These are phyloP conservation scores for Athripsodes cinereus DNA, from an alignment of 2,888 invertebrate genomes.

Conservation along the genomic window DNA sequence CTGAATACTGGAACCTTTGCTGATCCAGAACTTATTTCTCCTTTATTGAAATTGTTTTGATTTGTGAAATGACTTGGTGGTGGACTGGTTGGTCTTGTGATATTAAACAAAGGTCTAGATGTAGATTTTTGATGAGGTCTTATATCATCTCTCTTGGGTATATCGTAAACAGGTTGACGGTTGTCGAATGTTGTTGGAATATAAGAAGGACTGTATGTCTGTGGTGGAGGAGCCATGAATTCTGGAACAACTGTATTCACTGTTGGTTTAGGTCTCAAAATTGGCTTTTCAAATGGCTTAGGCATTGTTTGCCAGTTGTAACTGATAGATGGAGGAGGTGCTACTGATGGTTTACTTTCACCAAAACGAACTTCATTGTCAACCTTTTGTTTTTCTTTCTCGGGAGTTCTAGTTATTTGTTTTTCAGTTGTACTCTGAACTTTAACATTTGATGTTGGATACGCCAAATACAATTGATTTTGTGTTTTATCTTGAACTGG, in stretches of 20 bases:
- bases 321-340: slow-evolving; percentile 42
- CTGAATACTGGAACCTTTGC: slow-evolving; percentile 45
- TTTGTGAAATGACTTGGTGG: slow-evolving; percentile 37
- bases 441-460: slow-evolving; percentile 32
- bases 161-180: slow-evolving; percentile 44
- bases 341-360: slow-evolving; percentile 24
- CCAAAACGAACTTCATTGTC: slow-evolving; percentile 29
- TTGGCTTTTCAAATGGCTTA: slow-evolving; percentile 15
- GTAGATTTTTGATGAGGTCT: slow-evolving; percentile 6
- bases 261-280: background rate
- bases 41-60: slow-evolving; percentile 46
- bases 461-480: slow-evolving; percentile 8
- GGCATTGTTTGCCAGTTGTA: slow-evolving; percentile 35
- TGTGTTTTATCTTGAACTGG: slow-evolving; percentile 6
- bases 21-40: slow-evolving; percentile 45
- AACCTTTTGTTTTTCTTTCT: background rate
- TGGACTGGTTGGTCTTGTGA: slow-evolving; percentile 30
- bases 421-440: slow-evolving; percentile 42
- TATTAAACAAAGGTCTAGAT: slow-evolving; percentile 32
- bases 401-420: slow-evolving; percentile 37
- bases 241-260: background rate
- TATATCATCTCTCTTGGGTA: slow-evolving; percentile 42
- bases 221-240: slow-evolving; percentile 29
- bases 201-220: slow-evolving; percentile 37
- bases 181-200: slow-evolving; percentile 39